Base-by-base conservation (phyloP, 2,888 invertebrate species). In the Zygothrica quintamaculata region DNA sequence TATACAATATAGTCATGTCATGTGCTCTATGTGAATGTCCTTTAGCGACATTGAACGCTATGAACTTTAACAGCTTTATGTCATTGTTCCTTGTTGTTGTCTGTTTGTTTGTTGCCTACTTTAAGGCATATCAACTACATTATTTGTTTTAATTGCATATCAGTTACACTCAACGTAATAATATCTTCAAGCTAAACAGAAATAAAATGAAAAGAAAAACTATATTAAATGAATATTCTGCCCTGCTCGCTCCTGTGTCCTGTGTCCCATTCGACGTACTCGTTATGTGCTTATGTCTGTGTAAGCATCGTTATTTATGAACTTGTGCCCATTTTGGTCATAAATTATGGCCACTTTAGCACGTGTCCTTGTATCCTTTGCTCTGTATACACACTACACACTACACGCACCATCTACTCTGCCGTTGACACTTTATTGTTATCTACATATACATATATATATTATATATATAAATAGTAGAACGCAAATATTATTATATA, bases 271-370 rank as follows among this genome's bases (percentile, higher is more conserved):
- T 33, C 33, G 4, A 26, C 26, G 26, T 26, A 26, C 4, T 4
- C 36, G n/a, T 29, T 60, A 42, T 52, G 12, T 33, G 25, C 43
- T 43, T 37, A 55, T 8, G 39, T n/a, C 31, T 16, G 39, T 8
- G 31, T 22, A 22, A 42, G 43, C 42, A 26, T 16, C 48, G 68
- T 81, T 77, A 78, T 77, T 81, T 75, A 78, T 77, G 75, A 65
- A 81, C 81, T 81, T 55, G 73, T 51, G 58, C 57, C 65, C 80
- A 56, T 74, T 77, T 67, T 9, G 58, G 55, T 53, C 57, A 69
- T 73, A 58, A 78, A 69, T 81, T 57, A 77, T 69, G 66, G 61
- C 53, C 58, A 52, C 44, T 50, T 51, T 6, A 37, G 53, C 47
- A 68, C 65, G 72, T 72, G 81, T 61, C 68, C 76, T 72, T 69